Evolutionary conservation across 2,888 invertebrate species (phyloP).

Genomic region (Asteroscopus sphinx): DNA sequence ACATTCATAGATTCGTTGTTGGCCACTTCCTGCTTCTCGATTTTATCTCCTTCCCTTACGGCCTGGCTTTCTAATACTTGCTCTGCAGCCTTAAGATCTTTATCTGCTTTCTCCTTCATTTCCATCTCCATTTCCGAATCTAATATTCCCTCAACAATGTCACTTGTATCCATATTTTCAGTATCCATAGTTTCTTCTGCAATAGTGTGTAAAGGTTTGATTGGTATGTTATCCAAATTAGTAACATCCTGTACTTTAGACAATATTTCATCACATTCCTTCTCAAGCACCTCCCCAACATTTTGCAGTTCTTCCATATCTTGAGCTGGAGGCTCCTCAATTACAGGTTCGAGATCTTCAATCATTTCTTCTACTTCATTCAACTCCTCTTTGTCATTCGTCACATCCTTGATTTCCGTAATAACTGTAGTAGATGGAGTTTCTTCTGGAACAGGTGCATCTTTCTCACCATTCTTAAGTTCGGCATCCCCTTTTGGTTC

Average conservation of each 20-base stretch:
- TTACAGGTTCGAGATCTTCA: constrained; percentile 76
- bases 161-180: constrained; percentile 78
- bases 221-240: constrained; percentile 79
- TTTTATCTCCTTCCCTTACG: constrained; percentile 39
- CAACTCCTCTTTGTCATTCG: constrained; percentile 70
- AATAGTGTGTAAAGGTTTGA: constrained; percentile 79
- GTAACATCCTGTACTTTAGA: constrained; percentile 86
- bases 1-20: constrained; percentile 29
- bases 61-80: constrained; percentile 61
- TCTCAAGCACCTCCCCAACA: constrained; percentile 82
- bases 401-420: constrained; percentile 79
- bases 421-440: constrained; percentile 65
- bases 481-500: constrained; percentile 68
- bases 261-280: constrained; percentile 86
- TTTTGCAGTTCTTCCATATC: constrained; percentile 82
- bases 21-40: constrained; percentile 37
- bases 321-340: constrained; percentile 77
- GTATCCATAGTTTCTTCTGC: constrained; percentile 81
- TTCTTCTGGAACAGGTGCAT: constrained; percentile 63
- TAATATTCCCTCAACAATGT: constrained; percentile 82
- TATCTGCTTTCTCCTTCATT: constrained; percentile 71
- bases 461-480: constrained; percentile 58
- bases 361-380: constrained; percentile 74
- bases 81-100: constrained; percentile 63
- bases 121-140: constrained; percentile 80